Conservation (phyloP, 92 coral and sea anemone genomes). For the Zoanthus gigantus region DNA sequence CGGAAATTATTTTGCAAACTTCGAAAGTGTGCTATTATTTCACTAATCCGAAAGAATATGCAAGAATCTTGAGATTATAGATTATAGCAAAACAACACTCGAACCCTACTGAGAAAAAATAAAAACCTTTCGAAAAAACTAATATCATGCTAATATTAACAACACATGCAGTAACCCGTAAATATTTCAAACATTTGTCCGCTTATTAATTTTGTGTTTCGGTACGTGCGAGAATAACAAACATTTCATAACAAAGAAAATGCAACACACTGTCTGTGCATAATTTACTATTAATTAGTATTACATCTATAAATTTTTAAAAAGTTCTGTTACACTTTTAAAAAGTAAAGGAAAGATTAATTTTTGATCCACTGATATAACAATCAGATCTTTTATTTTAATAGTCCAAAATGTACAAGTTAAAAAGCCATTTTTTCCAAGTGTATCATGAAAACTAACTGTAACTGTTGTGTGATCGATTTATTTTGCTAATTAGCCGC, state of each 20-base stretch:
- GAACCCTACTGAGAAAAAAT: conserved; percentile 5
- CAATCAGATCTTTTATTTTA: neutral
- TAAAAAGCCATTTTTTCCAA: neutral
- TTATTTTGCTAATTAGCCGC: conserved; percentile 28
- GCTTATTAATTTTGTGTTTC: too few species aligned
- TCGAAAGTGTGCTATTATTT: neutral
- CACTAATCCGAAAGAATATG: neutral
- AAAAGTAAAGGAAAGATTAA: neutral
- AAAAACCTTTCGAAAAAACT: neutral
- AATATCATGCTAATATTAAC: neutral
- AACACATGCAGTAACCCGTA: neutral
- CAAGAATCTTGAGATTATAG: neutral
- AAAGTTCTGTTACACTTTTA: too few species aligned
- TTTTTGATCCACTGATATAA: neutral
- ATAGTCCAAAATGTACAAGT: neutral
- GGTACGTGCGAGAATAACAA: neutral
- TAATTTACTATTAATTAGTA: neutral
- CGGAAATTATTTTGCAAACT: neutral
- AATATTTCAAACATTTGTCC: conserved; percentile 12
- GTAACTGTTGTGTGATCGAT: neutral
- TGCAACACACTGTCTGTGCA: neutral
- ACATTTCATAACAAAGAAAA: neutral
- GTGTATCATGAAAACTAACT: neutral
- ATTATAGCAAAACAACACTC: neutral
- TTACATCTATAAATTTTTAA: neutral